Evolutionary conservation across 2,797 vertebrate genomes (phyloP), one percentile per base, ranked within the genome.

Genomic region (Lateolabrax maculatus): DNA sequence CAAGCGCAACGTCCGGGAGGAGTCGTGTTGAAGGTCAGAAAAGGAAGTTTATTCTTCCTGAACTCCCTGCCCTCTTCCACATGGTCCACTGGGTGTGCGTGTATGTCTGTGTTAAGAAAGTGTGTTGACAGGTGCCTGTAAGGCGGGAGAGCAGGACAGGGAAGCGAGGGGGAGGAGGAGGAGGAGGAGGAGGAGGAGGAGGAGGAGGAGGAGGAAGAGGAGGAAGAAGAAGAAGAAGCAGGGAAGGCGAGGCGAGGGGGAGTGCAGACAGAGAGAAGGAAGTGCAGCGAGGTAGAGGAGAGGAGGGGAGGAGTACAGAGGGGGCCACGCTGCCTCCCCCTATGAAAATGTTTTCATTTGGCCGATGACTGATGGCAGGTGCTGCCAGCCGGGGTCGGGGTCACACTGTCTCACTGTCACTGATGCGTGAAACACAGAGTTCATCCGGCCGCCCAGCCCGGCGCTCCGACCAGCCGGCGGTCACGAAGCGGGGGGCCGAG

Each of bases 261-360:
- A n/a, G 13, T 80, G 67, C 53, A 67, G 81, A 80, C 71, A 52
- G 73, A 49, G 77, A 63, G 84, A 56, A 78, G 80, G 80, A 84
- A 82, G 57, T 77, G 71, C 58, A 71, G 48, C 3, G 76, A 84
- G 60, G 80, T 66, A 72, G 67, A 75, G 67, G 77, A 81, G 73
- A n/a, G n/a, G n/a, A n/a, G n/a, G 84, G 81, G 69, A 49, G 58
- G 43, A 9, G 29, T 58, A 41, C 57, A 55, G 43, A 66, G 52
- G 67, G 70, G 64, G 36, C 65, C 43, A 11, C 25, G 66, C 81
- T 75, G 5, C 62, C 74, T 60, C 74, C 90, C 87, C 44, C 89
- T 94, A 93, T 95, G 93, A 95, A 96, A 96, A 95, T 94, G 89
- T 95, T 96, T 94, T 95, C 84, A 92, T 94, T 89, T 86, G 77